Percentiles rank a stretch among this genome's conserved stretches.
Conservation (phyloP, 2,888 invertebrate species). For the Melanotus villosus region DNA sequence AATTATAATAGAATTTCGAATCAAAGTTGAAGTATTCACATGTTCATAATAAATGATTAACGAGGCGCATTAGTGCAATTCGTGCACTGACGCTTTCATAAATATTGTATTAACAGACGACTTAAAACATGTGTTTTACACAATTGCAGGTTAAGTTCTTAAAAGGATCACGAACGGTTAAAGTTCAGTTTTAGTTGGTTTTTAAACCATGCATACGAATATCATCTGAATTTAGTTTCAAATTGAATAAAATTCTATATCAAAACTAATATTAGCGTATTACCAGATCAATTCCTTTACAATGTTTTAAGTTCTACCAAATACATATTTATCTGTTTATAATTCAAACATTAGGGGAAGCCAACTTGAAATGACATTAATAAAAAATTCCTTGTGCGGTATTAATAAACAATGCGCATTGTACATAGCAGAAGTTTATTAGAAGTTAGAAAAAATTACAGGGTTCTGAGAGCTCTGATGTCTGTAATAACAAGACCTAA, state of each 20-base stretch:
- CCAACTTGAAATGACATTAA: background rate
- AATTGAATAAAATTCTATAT: background rate
- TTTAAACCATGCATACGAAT: background rate
- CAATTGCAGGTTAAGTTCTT: slow-evolving; percentile 30
- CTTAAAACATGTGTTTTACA: slow-evolving; percentile 27
- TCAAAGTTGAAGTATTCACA: background rate
- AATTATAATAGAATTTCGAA: too few relatives aligned
- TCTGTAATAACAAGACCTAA: slow-evolving; percentile 9
- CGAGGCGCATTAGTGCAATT: slow-evolving; percentile 27
- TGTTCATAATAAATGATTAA: slow-evolving; percentile 20
- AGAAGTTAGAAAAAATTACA: slow-evolving; percentile 12
- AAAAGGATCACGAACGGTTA: slow-evolving; percentile 18
- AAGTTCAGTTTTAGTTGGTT: slow-evolving; percentile 1
- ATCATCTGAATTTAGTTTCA: background rate
- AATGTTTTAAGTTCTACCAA: background rate
- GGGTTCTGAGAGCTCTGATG: slow-evolving; percentile 9
- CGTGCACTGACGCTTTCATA: slow-evolving; percentile 21
- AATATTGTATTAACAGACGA: slow-evolving; percentile 26
- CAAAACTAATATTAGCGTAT: background rate
- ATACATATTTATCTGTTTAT: background rate
- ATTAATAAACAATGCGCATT: background rate
- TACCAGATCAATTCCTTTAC: background rate
- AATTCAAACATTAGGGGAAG: background rate
- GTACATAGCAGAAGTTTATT: slow-evolving; percentile 5
- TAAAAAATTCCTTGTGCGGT: background rate